A percentile compares a stretch with the other conserved stretches of the same genome.
phyloP scores from a whole-genome alignment of 2,888 invertebrate species.

The Rhagium mordax region DNA sequence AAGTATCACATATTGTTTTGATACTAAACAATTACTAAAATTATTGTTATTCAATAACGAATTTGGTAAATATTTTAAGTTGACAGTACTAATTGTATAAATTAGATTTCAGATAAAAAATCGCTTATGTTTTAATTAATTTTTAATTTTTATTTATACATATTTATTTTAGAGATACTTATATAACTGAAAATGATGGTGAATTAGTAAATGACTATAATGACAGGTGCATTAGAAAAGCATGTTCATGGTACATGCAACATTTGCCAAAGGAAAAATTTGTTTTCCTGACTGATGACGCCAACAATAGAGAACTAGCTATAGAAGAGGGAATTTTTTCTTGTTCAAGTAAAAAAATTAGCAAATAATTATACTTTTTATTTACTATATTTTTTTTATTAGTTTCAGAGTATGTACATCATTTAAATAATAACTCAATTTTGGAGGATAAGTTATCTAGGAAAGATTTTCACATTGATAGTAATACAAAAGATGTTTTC shows the following conservation, averaged over 20 bases:
- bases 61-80: too few species aligned
- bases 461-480: conserved; percentile 76
- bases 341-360: conserved; percentile 76
- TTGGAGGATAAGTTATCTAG: conserved; percentile 88
- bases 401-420: conserved; percentile 85
- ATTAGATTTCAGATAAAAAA: too few species aligned
- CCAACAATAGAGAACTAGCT: conserved; percentile 82
- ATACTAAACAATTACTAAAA: too few species aligned
- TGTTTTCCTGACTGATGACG: conserved; percentile 89
- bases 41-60: too few species aligned
- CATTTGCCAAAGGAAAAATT: conserved; percentile 80
- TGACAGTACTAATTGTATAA: too few species aligned
- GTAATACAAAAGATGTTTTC: conserved; percentile 79
- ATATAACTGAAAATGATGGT: conserved; percentile 84
- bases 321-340: conserved; percentile 78
- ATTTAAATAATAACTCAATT: conserved; percentile 76
- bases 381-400: too few species aligned
- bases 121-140: too few species aligned
- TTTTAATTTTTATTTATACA: too few species aligned
- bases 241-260: conserved; percentile 86
- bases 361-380: too few species aligned
- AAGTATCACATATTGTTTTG: too few species aligned
- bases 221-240: conserved; percentile 89
- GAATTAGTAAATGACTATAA: conserved; percentile 93
- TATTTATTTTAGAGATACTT: conserved; percentile 82